phyloP scores from a whole-genome alignment of 2,113 vertebrate species.

The Trochalopteron elliotii region DNA sequence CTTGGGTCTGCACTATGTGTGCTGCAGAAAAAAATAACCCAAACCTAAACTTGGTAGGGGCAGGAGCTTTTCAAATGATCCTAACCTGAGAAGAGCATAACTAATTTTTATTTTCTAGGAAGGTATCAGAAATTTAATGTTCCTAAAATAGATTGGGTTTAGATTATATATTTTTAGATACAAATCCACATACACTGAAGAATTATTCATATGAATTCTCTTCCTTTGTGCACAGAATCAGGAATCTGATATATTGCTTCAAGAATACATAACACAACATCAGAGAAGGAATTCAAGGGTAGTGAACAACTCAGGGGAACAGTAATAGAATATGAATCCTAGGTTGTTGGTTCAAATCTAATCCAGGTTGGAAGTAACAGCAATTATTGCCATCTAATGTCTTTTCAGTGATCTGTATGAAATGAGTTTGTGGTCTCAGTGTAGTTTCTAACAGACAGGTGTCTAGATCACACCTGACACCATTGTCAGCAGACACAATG shows the following conservation, averaged over 20 bases:
- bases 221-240: neutral
- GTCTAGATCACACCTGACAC: conserved; percentile 23
- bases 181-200: neutral
- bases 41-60: neutral
- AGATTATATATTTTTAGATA: neutral
- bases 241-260: conserved; percentile 17
- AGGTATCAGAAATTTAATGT: neutral
- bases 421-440: conserved; percentile 40
- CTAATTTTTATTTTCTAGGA: neutral
- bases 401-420: conserved; percentile 50
- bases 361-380: conserved; percentile 39
- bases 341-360: conserved; percentile 53
- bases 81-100: neutral
- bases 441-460: conserved; percentile 12
- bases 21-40: neutral
- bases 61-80: neutral
- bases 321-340: conserved; percentile 50
- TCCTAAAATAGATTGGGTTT: neutral
- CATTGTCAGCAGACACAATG: neutral
- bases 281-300: neutral
- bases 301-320: conserved; percentile 13
- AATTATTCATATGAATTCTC: neutral
- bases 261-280: neutral
- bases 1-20: neutral
- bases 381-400: conserved; percentile 50